These are phyloP conservation scores for Polyommatus iphigenia DNA, from an alignment of 2,888 invertebrate genomes.

Conservation along the genomic window DNA sequence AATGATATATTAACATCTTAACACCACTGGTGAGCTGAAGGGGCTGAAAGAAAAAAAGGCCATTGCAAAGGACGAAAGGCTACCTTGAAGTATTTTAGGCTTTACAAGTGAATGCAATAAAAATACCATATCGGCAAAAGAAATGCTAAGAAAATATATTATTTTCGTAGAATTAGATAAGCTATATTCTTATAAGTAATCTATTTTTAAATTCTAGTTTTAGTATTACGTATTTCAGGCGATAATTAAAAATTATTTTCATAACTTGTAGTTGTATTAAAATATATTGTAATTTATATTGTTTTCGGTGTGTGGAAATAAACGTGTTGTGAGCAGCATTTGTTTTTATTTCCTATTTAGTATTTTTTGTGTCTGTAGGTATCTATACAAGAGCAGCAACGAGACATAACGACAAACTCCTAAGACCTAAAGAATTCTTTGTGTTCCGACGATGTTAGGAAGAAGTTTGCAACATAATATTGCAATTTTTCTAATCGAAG, in stretches of 20 bases:
- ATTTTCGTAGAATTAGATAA: background rate
- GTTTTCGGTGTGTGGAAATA: slow-evolving; percentile 1
- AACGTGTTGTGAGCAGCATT: slow-evolving; percentile 18
- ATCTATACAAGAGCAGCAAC: background rate
- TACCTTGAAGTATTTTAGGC: background rate
- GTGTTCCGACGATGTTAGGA: too few species aligned
- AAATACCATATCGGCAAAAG: background rate
- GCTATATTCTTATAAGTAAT: background rate
- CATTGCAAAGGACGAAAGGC: background rate
- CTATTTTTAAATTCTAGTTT: background rate
- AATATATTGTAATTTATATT: slow-evolving; percentile 23
- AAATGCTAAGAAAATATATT: background rate
- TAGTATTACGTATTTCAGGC: slow-evolving; percentile 22
- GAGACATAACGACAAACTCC: too few species aligned
- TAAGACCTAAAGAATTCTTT: too few species aligned
- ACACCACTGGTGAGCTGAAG: background rate
- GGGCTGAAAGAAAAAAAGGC: too few species aligned
- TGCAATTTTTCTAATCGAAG: too few species aligned
- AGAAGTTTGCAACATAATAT: too few species aligned
- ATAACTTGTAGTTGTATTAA: slow-evolving; percentile 11
- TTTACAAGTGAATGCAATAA: background rate
- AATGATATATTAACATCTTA: background rate
- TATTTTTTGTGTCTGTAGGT: background rate
- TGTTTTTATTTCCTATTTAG: background rate
- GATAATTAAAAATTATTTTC: slow-evolving; percentile 32